A percentile compares a stretch with the other conserved stretches of the same genome.
Evolutionary conservation across 2,113 vertebrate genomes (phyloP).

Genomic region (Limnothrissa miodon): DNA sequence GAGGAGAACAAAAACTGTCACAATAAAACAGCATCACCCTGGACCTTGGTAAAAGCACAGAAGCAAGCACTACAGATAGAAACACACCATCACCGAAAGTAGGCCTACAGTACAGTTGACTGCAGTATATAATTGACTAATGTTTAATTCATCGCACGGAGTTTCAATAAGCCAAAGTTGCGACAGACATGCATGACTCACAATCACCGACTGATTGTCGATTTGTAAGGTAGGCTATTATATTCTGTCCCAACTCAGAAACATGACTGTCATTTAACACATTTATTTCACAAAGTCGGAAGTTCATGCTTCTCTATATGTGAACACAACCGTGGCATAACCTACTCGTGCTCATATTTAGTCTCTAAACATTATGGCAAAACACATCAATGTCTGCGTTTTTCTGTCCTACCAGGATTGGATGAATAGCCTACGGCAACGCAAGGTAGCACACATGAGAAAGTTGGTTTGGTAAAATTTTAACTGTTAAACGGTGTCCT

Average conservation of each 20-base stretch:
- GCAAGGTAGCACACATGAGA: neutral
- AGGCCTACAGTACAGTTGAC: no score
- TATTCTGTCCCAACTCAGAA: neutral
- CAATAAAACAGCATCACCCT: neutral
- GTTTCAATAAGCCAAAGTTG: neutral
- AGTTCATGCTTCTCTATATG: neutral
- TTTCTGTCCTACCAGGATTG: neutral
- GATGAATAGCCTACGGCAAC: neutral
- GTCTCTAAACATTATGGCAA: neutral
- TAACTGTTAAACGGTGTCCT: neutral
- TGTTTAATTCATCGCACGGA: neutral
- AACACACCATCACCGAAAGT: neutral
- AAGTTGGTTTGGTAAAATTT: neutral
- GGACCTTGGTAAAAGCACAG: neutral
- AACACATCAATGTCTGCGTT: neutral
- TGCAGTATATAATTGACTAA: neutral
- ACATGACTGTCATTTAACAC: neutral
- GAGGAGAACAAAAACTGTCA: neutral
- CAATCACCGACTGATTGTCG: neutral
- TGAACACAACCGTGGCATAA: neutral
- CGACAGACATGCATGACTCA: neutral
- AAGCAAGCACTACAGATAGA: neutral
- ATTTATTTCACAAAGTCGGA: neutral
- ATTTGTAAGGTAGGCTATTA: neutral
- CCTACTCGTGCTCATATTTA: neutral